Evolutionary conservation across 2,797 vertebrate genomes (phyloP).

Genomic region (Mormyrus proboscirostris): DNA sequence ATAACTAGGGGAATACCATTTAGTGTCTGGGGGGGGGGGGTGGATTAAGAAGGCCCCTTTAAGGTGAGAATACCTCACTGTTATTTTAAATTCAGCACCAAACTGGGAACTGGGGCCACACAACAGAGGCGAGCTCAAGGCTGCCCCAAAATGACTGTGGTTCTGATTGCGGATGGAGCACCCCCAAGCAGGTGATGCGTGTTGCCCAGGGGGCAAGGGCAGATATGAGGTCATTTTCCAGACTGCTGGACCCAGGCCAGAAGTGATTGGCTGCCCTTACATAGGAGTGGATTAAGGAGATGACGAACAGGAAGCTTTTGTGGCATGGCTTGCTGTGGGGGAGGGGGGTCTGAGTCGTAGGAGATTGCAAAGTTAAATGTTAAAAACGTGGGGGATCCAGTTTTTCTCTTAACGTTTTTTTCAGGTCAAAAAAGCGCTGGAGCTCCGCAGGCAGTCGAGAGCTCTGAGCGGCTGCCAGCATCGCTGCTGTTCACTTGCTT

Average conservation of each 20-base stretch:
- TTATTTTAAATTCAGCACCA: background rate
- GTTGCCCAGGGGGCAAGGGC: background rate
- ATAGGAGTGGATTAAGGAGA: background rate
- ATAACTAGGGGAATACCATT: background rate
- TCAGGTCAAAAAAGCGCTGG: background rate
- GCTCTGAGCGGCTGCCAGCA: conserved; percentile 39
- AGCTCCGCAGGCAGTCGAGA: conserved; percentile 30
- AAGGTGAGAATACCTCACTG: background rate
- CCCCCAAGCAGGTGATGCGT: background rate
- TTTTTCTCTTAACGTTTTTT: background rate
- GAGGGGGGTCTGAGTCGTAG: background rate
- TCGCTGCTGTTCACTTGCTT: conserved; percentile 50
- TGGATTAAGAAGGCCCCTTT: background rate
- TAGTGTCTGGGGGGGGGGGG: background rate
- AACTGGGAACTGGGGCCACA: background rate
- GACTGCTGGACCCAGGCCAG: background rate
- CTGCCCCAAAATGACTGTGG: background rate
- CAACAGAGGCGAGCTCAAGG: background rate
- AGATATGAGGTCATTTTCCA: conserved; percentile 29
- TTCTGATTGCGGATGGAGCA: background rate
- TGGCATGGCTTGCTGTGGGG: background rate
- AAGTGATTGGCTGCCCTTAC: conserved; percentile 14
- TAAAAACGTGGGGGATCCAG: background rate
- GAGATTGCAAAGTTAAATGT: background rate
- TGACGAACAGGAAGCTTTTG: background rate